Conservation (phyloP, 2,888 invertebrate genomes). For the Agrochola circellaris region DNA sequence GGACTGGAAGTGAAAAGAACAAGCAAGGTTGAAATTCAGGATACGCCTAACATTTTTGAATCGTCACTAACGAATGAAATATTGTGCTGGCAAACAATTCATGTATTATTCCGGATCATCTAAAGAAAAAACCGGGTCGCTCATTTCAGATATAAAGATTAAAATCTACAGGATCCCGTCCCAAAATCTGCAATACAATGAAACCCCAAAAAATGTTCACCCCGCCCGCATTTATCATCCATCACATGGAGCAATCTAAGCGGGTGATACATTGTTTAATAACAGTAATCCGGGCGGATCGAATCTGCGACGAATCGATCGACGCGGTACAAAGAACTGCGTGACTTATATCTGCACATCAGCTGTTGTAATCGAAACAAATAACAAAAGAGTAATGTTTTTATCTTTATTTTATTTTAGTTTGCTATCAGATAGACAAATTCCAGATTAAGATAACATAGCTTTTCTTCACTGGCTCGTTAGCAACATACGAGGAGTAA, state of each 20-base stretch:
- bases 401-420: conserved; percentile 1
- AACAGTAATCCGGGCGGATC: conserved; percentile 65
- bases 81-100: neutral
- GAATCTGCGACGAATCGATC: conserved; percentile 69
- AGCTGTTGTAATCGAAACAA: conserved; percentile 53
- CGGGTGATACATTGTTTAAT: conserved; percentile 62
- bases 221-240: conserved; percentile 35
- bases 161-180: neutral
- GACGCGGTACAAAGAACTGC: conserved; percentile 58
- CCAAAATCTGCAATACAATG: conserved; percentile 9
- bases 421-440: neutral
- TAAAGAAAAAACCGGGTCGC: neutral
- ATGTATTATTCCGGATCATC: neutral
- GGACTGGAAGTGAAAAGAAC: neutral
- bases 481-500: neutral
- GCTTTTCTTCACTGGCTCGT: neutral
- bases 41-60: too few relatives aligned
- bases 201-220: conserved; percentile 2
- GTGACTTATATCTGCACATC: conserved; percentile 67
- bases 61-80: neutral
- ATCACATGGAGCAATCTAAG: conserved; percentile 42
- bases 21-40: neutral
- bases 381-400: conserved; percentile 5
- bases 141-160: neutral
- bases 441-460: neutral